Percentiles rank a stretch among this genome's conserved stretches.
Evolutionary conservation across 2,888 invertebrate species (phyloP).

Genomic region (Harpalus rufipes): DNA sequence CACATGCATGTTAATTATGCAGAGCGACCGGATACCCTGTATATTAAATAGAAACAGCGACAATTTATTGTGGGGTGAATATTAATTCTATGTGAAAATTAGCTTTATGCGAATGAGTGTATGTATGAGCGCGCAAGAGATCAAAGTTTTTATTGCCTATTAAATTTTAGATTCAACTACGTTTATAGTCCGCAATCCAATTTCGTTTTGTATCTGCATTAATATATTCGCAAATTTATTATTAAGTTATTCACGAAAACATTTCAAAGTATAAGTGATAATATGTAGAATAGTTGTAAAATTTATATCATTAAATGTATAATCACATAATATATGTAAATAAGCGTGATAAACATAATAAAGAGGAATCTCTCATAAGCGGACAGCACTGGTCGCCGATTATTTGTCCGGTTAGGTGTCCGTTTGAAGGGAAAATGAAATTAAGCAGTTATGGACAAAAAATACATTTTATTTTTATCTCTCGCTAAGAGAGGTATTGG

Average conservation of each 20-base stretch:
- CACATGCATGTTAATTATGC: conserved; percentile 2
- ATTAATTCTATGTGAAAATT: neutral
- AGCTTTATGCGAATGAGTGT: neutral
- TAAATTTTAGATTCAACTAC: neutral
- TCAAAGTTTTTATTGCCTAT: neutral
- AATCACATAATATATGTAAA: no score
- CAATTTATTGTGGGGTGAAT: neutral
- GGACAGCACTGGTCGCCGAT: no score
- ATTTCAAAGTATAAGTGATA: neutral
- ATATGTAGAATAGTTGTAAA: no score
- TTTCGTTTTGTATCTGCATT: neutral
- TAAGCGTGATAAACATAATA: no score
- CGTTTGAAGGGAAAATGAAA: no score
- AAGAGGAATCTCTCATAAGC: no score
- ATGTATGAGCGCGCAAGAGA: neutral
- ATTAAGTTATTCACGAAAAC: neutral
- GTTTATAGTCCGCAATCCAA: neutral
- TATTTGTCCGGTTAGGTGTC: no score
- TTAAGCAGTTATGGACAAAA: no score
- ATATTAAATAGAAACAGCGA: neutral
- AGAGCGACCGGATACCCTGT: neutral
- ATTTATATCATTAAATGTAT: no score
- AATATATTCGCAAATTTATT: neutral
- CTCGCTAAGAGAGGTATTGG: no score
- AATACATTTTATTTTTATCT: no score